phyloP scores from a whole-genome alignment of 2,113 vertebrate genomes.

The Ondatra zibethicus region DNA sequence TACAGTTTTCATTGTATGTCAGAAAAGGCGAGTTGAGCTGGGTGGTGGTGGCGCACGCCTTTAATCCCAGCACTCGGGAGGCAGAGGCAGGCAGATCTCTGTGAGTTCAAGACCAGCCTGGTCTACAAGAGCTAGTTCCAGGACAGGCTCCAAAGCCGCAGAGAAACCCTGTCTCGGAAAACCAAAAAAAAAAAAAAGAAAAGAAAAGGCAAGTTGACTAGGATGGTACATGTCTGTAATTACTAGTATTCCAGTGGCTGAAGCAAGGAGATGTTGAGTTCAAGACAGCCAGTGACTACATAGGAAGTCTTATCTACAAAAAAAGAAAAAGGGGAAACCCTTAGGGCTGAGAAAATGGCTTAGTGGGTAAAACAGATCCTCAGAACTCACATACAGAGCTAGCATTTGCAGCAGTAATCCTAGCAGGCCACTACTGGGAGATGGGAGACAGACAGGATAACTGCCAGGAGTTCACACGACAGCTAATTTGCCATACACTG shows the following conservation, averaged over 20 bases:
- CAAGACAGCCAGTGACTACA: background rate
- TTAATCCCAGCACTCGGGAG: no score
- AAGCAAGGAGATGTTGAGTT: background rate
- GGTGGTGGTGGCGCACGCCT: no score
- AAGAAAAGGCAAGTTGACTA: background rate
- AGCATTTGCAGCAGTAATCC: background rate
- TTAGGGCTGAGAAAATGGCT: background rate
- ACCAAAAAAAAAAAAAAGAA: no score
- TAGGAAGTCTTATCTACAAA: background rate
- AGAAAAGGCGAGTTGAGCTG: background rate
- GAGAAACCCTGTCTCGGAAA: no score
- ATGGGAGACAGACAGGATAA: background rate
- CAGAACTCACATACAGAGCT: background rate
- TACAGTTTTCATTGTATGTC: background rate
- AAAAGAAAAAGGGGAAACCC: background rate
- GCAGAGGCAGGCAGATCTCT: no score
- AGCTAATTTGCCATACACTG: background rate
- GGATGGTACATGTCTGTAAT: background rate
- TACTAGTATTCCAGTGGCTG: background rate
- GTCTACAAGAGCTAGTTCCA: no score
- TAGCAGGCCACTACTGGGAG: background rate
- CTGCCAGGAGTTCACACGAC: background rate
- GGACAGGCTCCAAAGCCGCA: no score
- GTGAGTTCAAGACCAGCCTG: no score
- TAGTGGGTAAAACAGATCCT: background rate